Base-by-base conservation (phyloP, 2,888 invertebrate species). In the Disparrhopalites patrizii region DNA sequence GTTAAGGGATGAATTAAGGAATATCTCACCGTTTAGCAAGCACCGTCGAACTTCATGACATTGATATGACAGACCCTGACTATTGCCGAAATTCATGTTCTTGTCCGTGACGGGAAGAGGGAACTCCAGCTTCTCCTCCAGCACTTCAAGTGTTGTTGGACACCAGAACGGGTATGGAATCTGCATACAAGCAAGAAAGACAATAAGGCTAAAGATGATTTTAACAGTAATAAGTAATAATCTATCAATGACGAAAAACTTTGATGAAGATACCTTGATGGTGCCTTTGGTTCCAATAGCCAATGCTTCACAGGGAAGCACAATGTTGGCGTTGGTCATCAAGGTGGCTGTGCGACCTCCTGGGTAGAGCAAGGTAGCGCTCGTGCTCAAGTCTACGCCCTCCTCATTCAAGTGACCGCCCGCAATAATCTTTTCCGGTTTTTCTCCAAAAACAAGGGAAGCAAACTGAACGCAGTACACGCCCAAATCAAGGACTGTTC, bases 31-130 rank as follows among this genome's bases (percentile, higher is more conserved):
- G 79, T 83, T 79, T 68, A 81, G 80, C 50, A 93, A 84, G 76
- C 90, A 90, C 69, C 85, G 81, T 75, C 88, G 84, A 60, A 86
- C 90, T 79, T 90, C 90, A 72, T 85, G 84, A 38, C 91, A 91
- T 79, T 92, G 86, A 77, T 89, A 92, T 36, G 27, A 28, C 28
- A 60, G 13, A 1, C 89, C 90, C 28, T 85, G 85, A 69, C 90
- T 89, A 76, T 90, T 90, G 62, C 79, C 77, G 77, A 86, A 89
- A 77, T 88, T 87, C 69, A 76, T 76, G 68, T 85, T 85, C 66
- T 82, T 80, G 69, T 83, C 81, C 8, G 84, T 83, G 23, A 71
- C 58, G 0, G 91, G 90, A 25, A 90, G 78, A 25, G 85, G 80
- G 83, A 85, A 86, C 70, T 86, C 85, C 54, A 82, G 84, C 23